phyloP scores from a whole-genome alignment of 2,888 invertebrate genomes.

The Rhagium mordax region DNA sequence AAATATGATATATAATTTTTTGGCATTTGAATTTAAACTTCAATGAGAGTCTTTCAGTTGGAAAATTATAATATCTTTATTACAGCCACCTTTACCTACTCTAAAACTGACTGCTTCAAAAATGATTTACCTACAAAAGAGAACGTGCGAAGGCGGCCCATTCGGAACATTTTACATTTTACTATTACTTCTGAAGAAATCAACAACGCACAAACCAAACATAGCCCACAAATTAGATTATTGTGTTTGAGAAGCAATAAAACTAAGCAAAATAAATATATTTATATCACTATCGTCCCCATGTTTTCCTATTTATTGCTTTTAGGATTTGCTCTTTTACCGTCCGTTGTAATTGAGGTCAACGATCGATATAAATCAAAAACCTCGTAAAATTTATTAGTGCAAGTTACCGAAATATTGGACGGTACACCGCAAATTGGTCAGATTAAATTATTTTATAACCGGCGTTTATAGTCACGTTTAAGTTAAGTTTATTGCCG shows the following conservation, averaged over 20 bases:
- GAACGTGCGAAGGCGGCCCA: too few species aligned
- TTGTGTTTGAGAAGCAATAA: not conserved
- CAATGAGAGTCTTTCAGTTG: too few species aligned
- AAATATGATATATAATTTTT: too few species aligned
- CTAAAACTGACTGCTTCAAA: too few species aligned
- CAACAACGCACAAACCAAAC: not conserved
- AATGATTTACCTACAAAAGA: too few species aligned
- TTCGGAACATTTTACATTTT: not conserved
- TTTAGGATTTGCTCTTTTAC: slow-evolving; percentile 11
- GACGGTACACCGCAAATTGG: slow-evolving; percentile 43
- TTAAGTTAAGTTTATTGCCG: slow-evolving; percentile 36
- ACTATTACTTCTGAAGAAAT: not conserved
- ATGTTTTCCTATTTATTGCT: slow-evolving; percentile 6
- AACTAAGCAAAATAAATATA: not conserved
- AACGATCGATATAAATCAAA: slow-evolving; percentile 44
- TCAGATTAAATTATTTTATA: slow-evolving; percentile 47
- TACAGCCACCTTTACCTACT: too few species aligned
- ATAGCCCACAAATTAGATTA: not conserved
- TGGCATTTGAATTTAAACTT: too few species aligned
- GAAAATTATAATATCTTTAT: too few species aligned
- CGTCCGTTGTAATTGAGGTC: slow-evolving; percentile 40
- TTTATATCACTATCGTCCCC: not conserved
- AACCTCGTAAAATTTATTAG: slow-evolving; percentile 46
- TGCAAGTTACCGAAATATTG: slow-evolving; percentile 44
- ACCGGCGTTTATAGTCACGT: slow-evolving; percentile 35